Evolutionary conservation across 2,888 invertebrate species (phyloP), one percentile per base, ranked within the genome.

Genomic region (Lomographa bimaculata): DNA sequence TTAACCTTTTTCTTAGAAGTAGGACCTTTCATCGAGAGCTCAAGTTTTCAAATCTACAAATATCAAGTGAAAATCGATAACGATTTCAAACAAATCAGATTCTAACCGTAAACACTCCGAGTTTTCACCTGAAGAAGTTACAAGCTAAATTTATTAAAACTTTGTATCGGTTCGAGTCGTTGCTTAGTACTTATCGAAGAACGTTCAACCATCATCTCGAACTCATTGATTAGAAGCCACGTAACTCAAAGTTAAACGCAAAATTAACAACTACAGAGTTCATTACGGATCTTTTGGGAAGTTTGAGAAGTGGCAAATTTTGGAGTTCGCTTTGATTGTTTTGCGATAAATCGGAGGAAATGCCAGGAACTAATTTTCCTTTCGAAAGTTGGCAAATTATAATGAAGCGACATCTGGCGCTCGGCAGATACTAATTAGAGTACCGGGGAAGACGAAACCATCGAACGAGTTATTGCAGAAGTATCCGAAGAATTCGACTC

Each of bases 281-380:
- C 76, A 76, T 79, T 77, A 79, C 60, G 64, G 73, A 66, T 64
- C 69, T 76, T 72, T 71, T 70, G 64, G 71, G 60, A 56, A 69
- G 73, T 60, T 71, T 67, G 48, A 39, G 40, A 50, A 47, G 47
- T 64, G 60, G 62, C 64, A 59, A 60, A 51, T 60, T 47, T 27
- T 57, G 62, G 50, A 52, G 36, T 47, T 52, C 54, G 58, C 61
- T 68, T 64, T 66, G 69, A 73, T 71, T 76, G 76, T 73, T 75
- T 71, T 59, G 56, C 70, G 62, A 71, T 76, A 73, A 79, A 75
- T 79, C 69, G 62, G 54, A 60, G 64, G 66, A 62, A 68, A 71
- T 71, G 72, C 58, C 46, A 50, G 39, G 29, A 48, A 59, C 60
- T 61, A 71, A 72, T 73, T 71, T 67, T 46, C 63, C 46, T 50